Percentiles rank a stretch among this genome's conserved stretches.
Conservation (phyloP, 92 coral and sea anemone species). For the Hydrozoanthus gracilis region DNA sequence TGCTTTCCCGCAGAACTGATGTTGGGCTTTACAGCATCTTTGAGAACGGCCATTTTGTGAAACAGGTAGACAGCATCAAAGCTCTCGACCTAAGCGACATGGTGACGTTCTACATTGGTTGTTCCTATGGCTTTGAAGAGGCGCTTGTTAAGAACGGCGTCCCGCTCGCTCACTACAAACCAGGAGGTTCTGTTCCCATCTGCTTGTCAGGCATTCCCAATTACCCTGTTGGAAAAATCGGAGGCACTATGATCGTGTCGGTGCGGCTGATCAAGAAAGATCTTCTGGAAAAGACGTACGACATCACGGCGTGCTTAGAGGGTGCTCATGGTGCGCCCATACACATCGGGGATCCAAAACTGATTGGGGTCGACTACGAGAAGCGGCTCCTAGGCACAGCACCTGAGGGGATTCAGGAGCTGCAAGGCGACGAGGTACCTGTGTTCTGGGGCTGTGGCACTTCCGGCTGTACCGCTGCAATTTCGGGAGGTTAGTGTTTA, state of each 20-base stretch:
- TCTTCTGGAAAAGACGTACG: constrained; percentile 18
- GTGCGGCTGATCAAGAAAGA: constrained; percentile 25
- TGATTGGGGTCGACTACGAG: constrained; percentile 1
- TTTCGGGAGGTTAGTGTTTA: constrained; percentile 2
- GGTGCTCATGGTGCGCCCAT: constrained; percentile 32
- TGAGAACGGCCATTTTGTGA: constrained; percentile 19
- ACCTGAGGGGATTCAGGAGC: neutral
- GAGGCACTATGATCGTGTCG: constrained; percentile 9
- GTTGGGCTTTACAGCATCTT: constrained; percentile 32
- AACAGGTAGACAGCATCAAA: neutral
- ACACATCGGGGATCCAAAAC: constrained; percentile 29
- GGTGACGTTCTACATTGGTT: constrained; percentile 35
- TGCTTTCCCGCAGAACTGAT: constrained; percentile 23
- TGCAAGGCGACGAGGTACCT: constrained; percentile 9
- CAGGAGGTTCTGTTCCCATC: neutral
- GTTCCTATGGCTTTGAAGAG: constrained; percentile 40
- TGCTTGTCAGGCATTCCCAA: constrained; percentile 9
- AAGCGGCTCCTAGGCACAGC: neutral
- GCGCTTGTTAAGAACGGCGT: constrained; percentile 26
- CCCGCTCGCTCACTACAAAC: neutral
- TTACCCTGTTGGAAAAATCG: constrained; percentile 10
- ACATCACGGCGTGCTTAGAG: constrained; percentile 6
- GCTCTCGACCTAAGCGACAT: constrained; percentile 20
- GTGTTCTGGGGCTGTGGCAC: constrained; percentile 29
- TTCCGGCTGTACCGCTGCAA: neutral